Evolutionary conservation across 1,140 invertebrate genomes (phyloP).

Genomic region (Heliothis subflexa): DNA sequence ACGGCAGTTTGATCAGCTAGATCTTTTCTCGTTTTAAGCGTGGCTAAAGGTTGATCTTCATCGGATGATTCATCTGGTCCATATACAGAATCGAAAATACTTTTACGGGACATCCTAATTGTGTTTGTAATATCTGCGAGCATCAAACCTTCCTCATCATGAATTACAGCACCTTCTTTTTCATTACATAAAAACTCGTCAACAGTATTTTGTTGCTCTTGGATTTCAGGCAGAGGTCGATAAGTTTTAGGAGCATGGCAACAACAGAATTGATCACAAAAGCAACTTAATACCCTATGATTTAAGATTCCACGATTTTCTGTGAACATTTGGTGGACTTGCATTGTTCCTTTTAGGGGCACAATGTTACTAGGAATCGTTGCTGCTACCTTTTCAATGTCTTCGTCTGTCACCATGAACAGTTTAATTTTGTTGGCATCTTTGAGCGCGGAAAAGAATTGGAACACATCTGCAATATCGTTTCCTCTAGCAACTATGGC

Average conservation of each 20-base stretch:
- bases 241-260: slow-evolving; percentile 47
- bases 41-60: not conserved
- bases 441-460: slow-evolving; percentile 38
- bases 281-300: slow-evolving; percentile 3
- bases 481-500: slow-evolving; percentile 33
- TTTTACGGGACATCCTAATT: not conserved
- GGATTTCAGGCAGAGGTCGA: not conserved
- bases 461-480: slow-evolving; percentile 44
- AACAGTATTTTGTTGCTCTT: not conserved
- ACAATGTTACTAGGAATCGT: slow-evolving; percentile 48
- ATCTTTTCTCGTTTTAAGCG: not conserved
- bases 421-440: slow-evolving; percentile 39
- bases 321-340: slow-evolving; percentile 48
- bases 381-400: slow-evolving; percentile 32
- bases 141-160: not conserved
- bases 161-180: not conserved
- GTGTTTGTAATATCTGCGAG: not conserved
- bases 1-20: not conserved
- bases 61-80: not conserved
- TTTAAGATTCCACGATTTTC: slow-evolving; percentile 23
- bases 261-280: slow-evolving; percentile 44
- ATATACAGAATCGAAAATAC: not conserved
- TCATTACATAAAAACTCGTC: not conserved
- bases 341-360: slow-evolving; percentile 49
- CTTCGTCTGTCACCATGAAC: not conserved